These are phyloP conservation scores for Leistus spinibarbis DNA, from an alignment of 2,888 invertebrate genomes.

Conservation along the genomic window DNA sequence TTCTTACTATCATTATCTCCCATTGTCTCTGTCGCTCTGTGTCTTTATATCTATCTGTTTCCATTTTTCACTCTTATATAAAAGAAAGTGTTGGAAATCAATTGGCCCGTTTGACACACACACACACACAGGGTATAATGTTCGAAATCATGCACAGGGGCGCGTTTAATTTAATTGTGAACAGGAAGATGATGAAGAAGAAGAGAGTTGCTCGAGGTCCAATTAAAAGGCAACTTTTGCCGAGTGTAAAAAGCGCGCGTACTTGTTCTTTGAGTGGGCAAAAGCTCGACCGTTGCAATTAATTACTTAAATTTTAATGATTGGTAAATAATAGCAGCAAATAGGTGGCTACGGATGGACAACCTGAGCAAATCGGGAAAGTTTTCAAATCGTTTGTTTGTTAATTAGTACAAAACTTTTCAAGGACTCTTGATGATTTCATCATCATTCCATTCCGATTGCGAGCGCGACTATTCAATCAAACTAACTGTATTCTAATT, in stretches of 20 bases:
- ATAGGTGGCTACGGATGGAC: not conserved
- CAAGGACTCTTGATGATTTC: not conserved
- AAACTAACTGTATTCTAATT: not conserved
- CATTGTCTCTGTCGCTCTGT: too few relatives aligned
- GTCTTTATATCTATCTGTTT: too few relatives aligned
- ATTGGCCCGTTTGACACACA: not conserved
- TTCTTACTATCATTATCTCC: too few relatives aligned
- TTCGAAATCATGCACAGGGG: not conserved
- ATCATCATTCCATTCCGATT: not conserved
- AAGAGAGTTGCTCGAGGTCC: not conserved
- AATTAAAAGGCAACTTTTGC: not conserved
- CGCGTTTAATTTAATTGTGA: not conserved
- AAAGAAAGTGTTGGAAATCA: too few relatives aligned
- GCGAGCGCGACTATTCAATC: not conserved
- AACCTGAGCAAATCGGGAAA: not conserved
- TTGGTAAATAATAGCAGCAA: not conserved
- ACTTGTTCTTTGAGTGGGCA: too few relatives aligned
- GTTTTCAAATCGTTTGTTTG: not conserved
- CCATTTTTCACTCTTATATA: too few relatives aligned
- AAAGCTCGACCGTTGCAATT: not conserved
- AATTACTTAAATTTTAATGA: not conserved
- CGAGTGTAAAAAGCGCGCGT: not conserved
- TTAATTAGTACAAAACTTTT: not conserved
- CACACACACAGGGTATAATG: too few relatives aligned
- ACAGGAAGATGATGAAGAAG: too few relatives aligned